These are phyloP conservation scores for Pseudomyrmex concolor DNA, from an alignment of 1,140 invertebrate species.

Conservation along the genomic window DNA sequence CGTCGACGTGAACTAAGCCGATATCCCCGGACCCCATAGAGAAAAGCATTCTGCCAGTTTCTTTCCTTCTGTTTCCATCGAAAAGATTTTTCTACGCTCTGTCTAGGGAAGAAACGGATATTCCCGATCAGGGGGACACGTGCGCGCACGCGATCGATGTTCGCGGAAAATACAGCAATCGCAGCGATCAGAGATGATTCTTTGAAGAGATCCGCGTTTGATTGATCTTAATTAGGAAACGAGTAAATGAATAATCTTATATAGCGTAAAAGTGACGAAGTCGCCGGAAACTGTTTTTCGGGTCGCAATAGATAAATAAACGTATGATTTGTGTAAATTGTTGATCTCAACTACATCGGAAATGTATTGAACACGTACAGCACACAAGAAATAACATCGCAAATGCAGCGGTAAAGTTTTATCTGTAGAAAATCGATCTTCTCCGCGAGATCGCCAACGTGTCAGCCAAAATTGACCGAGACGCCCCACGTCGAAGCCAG, in stretches of 20 bases:
- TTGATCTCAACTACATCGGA: too few species aligned
- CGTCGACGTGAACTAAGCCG: slow-evolving; percentile 68
- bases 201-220: too few species aligned
- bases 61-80: slow-evolving; percentile 70
- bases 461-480: slow-evolving; percentile 26
- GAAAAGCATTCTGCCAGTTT: slow-evolving; percentile 64
- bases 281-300: too few species aligned
- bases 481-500: neutral
- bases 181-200: too few species aligned
- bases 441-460: slow-evolving; percentile 27
- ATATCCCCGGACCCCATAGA: slow-evolving; percentile 65
- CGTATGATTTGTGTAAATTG: too few species aligned
- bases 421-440: slow-evolving; percentile 11
- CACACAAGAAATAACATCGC: neutral
- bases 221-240: slow-evolving; percentile 62
- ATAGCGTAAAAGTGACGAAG: too few species aligned
- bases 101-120: slow-evolving; percentile 61
- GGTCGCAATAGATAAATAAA: too few species aligned
- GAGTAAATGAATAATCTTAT: neutral
- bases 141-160: slow-evolving; percentile 45
- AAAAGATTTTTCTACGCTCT: slow-evolving; percentile 68
- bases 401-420: neutral
- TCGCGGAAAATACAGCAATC: slow-evolving; percentile 53
- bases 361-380: neutral
- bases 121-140: slow-evolving; percentile 63